These are phyloP conservation scores for Elaphurus davidianus DNA, from an alignment of 2,113 vertebrate genomes.

Conservation along the genomic window DNA sequence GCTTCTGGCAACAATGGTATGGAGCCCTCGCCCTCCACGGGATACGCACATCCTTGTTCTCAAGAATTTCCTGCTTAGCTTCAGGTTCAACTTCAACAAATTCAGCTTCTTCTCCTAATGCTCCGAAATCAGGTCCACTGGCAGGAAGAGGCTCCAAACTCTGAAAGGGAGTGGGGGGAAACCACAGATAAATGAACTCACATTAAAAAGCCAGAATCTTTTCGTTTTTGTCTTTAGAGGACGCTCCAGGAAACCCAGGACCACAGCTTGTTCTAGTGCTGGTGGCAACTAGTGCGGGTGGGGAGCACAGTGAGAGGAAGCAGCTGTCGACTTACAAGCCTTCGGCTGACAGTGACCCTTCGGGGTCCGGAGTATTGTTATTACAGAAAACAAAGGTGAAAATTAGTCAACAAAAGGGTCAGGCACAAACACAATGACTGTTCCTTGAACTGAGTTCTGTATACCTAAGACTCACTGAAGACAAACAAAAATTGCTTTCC, in stretches of 20 bases:
- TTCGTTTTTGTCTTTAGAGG: not conserved
- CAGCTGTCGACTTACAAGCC: rapidly evolving
- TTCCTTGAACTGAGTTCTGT: not conserved
- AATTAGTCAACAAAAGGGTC: not conserved
- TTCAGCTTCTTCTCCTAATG: slow-evolving; percentile 88
- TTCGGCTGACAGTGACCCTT: rapidly evolving
- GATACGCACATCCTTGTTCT: slow-evolving; percentile 94
- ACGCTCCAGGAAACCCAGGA: not conserved
- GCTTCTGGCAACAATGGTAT: rapidly evolving
- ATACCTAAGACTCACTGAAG: not conserved
- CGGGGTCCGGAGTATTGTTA: not conserved
- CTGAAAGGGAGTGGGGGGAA: slow-evolving; percentile 72
- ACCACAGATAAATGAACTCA: not conserved
- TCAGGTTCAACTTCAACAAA: slow-evolving; percentile 90
- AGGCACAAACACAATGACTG: not conserved
- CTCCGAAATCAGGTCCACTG: slow-evolving; percentile 88
- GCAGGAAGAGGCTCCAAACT: slow-evolving; percentile 94
- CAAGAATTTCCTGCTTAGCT: slow-evolving; percentile 93
- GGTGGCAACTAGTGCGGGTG: not conserved
- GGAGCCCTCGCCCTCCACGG: not conserved
- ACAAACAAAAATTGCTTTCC: not conserved
- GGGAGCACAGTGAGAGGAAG: rapidly evolving
- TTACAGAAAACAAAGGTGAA: not conserved
- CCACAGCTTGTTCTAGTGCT: rapidly evolving
- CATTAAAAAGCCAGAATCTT: not conserved